Percentiles rank a stretch among this genome's conserved stretches.
phyloP scores from a whole-genome alignment of 2,113 vertebrate species.

The Gallinago jamesoni region DNA sequence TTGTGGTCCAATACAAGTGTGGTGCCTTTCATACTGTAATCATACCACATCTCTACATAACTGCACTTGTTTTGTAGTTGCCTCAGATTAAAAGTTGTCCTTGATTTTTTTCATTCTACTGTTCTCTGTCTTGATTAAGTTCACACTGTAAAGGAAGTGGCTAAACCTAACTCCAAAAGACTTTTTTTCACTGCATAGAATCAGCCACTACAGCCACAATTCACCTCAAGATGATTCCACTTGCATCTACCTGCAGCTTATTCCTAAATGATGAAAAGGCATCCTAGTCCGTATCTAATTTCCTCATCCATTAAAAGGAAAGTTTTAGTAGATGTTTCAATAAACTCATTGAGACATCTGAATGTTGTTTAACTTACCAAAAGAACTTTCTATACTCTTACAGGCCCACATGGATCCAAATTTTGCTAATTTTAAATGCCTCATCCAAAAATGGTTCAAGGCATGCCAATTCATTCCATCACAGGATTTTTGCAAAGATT shows the following conservation, averaged over 20 bases:
- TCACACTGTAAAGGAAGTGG: background rate
- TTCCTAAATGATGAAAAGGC: background rate
- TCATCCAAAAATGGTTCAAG: background rate
- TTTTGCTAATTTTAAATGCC: background rate
- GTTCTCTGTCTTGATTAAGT: background rate
- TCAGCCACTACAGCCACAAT: background rate
- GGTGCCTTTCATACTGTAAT: background rate
- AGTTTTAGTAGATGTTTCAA: background rate
- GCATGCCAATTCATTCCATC: background rate
- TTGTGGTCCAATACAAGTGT: background rate
- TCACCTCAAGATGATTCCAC: background rate
- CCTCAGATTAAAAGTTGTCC: background rate
- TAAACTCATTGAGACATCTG: background rate
- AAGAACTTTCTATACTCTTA: background rate
- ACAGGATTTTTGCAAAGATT: background rate
- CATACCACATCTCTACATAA: background rate
- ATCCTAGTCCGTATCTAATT: background rate
- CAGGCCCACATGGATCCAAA: background rate
- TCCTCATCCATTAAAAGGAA: background rate
- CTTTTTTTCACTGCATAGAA: rapidly evolving
- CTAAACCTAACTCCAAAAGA: background rate
- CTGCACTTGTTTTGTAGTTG: background rate
- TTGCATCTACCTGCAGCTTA: background rate
- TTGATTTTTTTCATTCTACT: background rate
- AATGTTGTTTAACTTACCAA: background rate